Evolutionary conservation across 2,888 invertebrate genomes (phyloP).

Genomic region (Drosophila formosana): DNA sequence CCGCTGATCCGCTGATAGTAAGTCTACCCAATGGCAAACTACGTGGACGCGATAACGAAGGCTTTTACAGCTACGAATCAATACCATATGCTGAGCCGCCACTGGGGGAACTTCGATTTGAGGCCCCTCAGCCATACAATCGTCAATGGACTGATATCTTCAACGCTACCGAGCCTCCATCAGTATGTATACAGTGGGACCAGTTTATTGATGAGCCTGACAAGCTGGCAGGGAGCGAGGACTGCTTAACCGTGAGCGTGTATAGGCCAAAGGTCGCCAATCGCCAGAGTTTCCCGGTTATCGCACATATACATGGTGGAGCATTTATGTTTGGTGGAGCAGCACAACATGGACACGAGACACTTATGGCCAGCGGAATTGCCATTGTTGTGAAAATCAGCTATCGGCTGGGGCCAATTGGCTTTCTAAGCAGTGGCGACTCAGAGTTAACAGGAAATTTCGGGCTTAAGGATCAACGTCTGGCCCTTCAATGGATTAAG

Average conservation of each 20-base stretch:
- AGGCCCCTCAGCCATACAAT: slow-evolving; percentile 79
- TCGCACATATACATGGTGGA: slow-evolving; percentile 89
- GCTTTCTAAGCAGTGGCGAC: slow-evolving; percentile 91
- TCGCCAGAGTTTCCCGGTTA: slow-evolving; percentile 86
- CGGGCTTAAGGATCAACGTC: slow-evolving; percentile 58
- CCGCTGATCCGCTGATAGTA: slow-evolving; percentile 52
- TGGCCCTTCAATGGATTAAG: slow-evolving; percentile 58
- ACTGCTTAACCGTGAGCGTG: slow-evolving; percentile 89
- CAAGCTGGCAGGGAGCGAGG: slow-evolving; percentile 87
- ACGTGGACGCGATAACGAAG: slow-evolving; percentile 68
- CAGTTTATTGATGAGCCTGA: slow-evolving; percentile 81
- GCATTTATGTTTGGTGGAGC: slow-evolving; percentile 89
- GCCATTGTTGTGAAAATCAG: slow-evolving; percentile 89
- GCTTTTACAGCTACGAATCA: slow-evolving; percentile 88
- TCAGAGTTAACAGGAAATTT: slow-evolving; percentile 86
- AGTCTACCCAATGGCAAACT: slow-evolving; percentile 72
- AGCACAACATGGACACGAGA: slow-evolving; percentile 86
- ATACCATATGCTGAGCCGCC: slow-evolving; percentile 90
- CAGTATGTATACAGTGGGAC: slow-evolving; percentile 88
- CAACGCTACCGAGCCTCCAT: slow-evolving; percentile 87
- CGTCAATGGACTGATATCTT: slow-evolving; percentile 65
- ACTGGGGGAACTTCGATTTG: slow-evolving; percentile 87
- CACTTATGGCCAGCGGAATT: slow-evolving; percentile 87
- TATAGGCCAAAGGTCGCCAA: slow-evolving; percentile 86
- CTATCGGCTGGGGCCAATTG: slow-evolving; percentile 90